These are phyloP conservation scores for Dolichotis patagonum DNA, from an alignment of 2,113 vertebrate species.

Conservation along the genomic window DNA sequence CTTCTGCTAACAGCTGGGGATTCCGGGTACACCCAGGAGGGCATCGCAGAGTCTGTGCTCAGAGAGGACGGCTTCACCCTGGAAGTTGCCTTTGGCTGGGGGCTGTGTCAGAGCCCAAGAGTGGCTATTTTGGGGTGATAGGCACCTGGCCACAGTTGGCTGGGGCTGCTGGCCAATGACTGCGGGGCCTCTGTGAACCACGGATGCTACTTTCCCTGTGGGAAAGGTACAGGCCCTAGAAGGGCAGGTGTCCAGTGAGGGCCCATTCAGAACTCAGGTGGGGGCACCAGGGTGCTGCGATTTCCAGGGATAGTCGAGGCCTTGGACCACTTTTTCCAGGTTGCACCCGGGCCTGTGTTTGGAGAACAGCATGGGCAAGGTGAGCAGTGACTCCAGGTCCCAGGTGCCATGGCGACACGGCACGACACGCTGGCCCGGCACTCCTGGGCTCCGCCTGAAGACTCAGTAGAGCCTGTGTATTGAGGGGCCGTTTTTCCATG, in stretches of 20 bases:
- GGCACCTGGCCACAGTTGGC: too few relatives aligned
- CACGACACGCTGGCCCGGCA: not conserved
- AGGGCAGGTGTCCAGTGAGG: too few relatives aligned
- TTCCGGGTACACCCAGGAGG: rapidly evolving
- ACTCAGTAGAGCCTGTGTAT: not conserved
- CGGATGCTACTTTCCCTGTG: not conserved
- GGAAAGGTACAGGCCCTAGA: rapidly evolving
- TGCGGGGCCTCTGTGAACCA: not conserved
- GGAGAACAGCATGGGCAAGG: not conserved
- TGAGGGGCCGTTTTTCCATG: not conserved
- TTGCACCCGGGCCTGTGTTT: not conserved
- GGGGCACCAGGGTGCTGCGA: not conserved
- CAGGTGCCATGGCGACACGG: rapidly evolving
- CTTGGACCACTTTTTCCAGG: not conserved
- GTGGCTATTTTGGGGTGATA: rapidly evolving
- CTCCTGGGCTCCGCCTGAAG: not conserved
- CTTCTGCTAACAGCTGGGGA: not conserved
- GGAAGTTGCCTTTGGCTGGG: not conserved
- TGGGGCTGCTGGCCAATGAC: not conserved
- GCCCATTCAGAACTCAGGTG: not conserved
- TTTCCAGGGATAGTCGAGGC: not conserved
- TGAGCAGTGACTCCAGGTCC: not conserved
- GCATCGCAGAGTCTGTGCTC: not conserved
- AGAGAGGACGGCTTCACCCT: too few relatives aligned
- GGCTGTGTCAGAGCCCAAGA: not conserved